These are phyloP conservation scores for Omphaloscelis lunosa DNA, from an alignment of 2,888 invertebrate species.

Conservation along the genomic window DNA sequence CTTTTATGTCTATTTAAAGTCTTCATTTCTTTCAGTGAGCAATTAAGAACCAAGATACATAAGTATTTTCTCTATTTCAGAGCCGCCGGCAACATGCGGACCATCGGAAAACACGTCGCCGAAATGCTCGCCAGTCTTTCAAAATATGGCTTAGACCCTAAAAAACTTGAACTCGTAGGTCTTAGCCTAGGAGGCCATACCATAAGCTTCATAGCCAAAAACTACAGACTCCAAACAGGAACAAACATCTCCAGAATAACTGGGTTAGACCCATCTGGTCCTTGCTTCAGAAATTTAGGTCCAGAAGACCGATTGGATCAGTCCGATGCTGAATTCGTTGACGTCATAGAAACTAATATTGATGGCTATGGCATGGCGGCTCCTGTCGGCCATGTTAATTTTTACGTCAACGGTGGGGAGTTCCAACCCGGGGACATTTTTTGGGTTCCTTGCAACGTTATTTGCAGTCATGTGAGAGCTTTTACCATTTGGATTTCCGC, in stretches of 20 bases:
- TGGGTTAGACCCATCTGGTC: slow-evolving; percentile 81
- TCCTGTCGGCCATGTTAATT: slow-evolving; percentile 82
- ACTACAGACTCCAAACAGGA: slow-evolving; percentile 76
- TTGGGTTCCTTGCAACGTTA: slow-evolving; percentile 71
- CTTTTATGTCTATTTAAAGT: no score
- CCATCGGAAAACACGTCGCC: slow-evolving; percentile 77
- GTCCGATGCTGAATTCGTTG: slow-evolving; percentile 82
- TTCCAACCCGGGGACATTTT: slow-evolving; percentile 75
- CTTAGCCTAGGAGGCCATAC: slow-evolving; percentile 83
- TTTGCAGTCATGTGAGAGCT: slow-evolving; percentile 76
- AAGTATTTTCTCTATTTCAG: slow-evolving; percentile 70
- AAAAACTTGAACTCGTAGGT: slow-evolving; percentile 78
- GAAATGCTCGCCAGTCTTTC: slow-evolving; percentile 80
- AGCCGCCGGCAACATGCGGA: slow-evolving; percentile 74
- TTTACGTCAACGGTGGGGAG: slow-evolving; percentile 85
- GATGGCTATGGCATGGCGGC: slow-evolving; percentile 83
- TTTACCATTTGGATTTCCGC: slow-evolving; percentile 76
- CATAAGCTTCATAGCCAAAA: slow-evolving; percentile 81
- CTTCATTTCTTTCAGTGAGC: no score
- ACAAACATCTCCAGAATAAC: slow-evolving; percentile 76
- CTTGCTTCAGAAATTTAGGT: slow-evolving; percentile 81
- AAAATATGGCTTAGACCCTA: slow-evolving; percentile 77
- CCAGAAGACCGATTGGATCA: slow-evolving; percentile 80
- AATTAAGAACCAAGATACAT: no score
- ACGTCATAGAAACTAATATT: slow-evolving; percentile 79